Percentiles rank a stretch among this genome's conserved stretches.
Evolutionary conservation across 2,888 invertebrate species (phyloP).

Genomic region (Lottia scabra): DNA sequence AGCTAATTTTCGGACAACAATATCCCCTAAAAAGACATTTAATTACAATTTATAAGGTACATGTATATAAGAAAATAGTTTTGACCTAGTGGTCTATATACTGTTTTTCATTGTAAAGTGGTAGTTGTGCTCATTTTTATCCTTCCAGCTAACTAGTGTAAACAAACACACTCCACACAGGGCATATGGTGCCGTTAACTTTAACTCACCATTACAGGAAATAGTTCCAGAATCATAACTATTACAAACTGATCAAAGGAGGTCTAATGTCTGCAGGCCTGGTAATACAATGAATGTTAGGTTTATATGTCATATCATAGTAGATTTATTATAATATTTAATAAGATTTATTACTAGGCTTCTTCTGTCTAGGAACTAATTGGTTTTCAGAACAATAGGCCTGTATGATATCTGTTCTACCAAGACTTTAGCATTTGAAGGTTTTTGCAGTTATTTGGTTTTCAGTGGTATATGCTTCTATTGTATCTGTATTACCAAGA

Average conservation of each 20-base stretch:
- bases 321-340: no score
- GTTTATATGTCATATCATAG: background rate
- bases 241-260: background rate
- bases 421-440: no score
- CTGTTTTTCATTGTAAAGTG: background rate
- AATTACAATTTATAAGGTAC: no score
- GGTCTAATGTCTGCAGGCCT: background rate
- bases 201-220: background rate
- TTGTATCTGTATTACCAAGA: no score
- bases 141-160: background rate
- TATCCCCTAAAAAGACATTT: no score
- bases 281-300: background rate
- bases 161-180: background rate
- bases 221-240: background rate
- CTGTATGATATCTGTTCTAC: no score
- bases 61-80: background rate
- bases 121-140: background rate
- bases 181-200: conserved; percentile 3
- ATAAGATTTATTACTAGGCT: no score
- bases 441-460: no score
- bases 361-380: no score
- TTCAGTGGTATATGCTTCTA: no score
- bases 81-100: background rate
- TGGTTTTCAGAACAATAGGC: no score
- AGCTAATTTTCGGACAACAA: no score